A percentile compares a stretch with the other conserved stretches of the same genome.
Evolutionary conservation across 2,113 vertebrate species (phyloP).

Genomic region (Eolophus roseicapilla): DNA sequence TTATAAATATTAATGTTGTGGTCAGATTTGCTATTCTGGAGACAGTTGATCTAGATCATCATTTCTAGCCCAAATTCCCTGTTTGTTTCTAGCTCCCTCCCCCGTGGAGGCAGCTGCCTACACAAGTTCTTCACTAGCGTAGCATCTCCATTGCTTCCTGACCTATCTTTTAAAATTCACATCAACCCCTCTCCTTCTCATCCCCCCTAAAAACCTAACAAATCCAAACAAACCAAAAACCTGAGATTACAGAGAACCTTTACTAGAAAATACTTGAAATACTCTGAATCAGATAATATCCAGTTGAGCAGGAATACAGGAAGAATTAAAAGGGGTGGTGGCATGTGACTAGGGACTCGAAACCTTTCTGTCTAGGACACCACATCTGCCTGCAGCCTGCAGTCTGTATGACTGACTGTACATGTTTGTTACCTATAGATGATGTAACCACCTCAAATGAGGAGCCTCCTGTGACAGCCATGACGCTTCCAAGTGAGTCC

Average conservation of each 20-base stretch:
- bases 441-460: conserved; percentile 38
- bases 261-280: not conserved
- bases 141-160: not conserved
- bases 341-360: not conserved
- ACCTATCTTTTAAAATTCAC: not conserved
- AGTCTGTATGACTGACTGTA: not conserved
- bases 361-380: not conserved
- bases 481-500: conserved; percentile 91
- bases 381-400: not conserved
- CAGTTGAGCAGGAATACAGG: not conserved
- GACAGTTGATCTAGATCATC: not conserved
- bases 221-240: not conserved
- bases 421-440: conserved; percentile 68
- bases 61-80: not conserved
- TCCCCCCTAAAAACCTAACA: not conserved
- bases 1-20: not conserved
- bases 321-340: not conserved
- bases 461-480: conserved; percentile 77
- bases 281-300: fast-evolving
- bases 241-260: fast-evolving
- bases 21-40: not conserved
- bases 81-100: not conserved
- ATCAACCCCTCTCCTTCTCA: not conserved
- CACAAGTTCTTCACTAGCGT: not conserved
- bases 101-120: not conserved